Percentiles rank a stretch among this genome's conserved stretches.
These are phyloP conservation scores for Lasioglossum figueresi DNA, from an alignment of 2,888 invertebrate genomes.

Conservation along the genomic window DNA sequence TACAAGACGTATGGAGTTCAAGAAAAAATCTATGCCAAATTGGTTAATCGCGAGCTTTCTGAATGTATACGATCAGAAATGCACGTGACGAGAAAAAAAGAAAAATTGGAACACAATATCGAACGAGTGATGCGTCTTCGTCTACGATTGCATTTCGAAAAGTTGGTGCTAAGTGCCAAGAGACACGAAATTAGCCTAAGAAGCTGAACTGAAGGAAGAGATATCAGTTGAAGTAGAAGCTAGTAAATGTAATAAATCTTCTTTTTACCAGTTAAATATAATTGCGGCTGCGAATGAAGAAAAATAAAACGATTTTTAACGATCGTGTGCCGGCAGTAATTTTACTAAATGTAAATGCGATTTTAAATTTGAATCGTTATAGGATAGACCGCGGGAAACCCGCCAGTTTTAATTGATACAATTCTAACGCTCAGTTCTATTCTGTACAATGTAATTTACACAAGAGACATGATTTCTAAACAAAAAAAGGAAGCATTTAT, in stretches of 20 bases:
- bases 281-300: neutral
- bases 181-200: slow-evolving; percentile 54
- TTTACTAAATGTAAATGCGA: slow-evolving; percentile 25
- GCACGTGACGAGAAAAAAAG: neutral
- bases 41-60: slow-evolving; percentile 20
- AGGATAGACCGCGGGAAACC: neutral
- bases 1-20: slow-evolving; percentile 55
- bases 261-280: slow-evolving; percentile 33
- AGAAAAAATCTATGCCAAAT: neutral
- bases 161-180: slow-evolving; percentile 57
- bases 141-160: slow-evolving; percentile 40
- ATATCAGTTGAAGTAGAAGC: slow-evolving; percentile 15
- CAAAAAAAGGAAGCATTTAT: slow-evolving; percentile 66
- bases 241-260: slow-evolving; percentile 44
- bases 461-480: slow-evolving; percentile 29
- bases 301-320: slow-evolving; percentile 16
- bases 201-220: slow-evolving; percentile 32
- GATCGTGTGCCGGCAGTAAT: slow-evolving; percentile 23
- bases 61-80: slow-evolving; percentile 40
- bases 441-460: slow-evolving; percentile 21
- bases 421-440: slow-evolving; percentile 42
- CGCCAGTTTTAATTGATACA: slow-evolving; percentile 7
- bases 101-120: neutral
- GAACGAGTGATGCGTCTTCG: slow-evolving; percentile 49
- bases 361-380: slow-evolving; percentile 28